A percentile compares a stretch with the other conserved stretches of the same genome.
These are phyloP conservation scores for Meandrina meandrites DNA, from an alignment of 92 coral and sea anemone genomes.

Conservation along the genomic window DNA sequence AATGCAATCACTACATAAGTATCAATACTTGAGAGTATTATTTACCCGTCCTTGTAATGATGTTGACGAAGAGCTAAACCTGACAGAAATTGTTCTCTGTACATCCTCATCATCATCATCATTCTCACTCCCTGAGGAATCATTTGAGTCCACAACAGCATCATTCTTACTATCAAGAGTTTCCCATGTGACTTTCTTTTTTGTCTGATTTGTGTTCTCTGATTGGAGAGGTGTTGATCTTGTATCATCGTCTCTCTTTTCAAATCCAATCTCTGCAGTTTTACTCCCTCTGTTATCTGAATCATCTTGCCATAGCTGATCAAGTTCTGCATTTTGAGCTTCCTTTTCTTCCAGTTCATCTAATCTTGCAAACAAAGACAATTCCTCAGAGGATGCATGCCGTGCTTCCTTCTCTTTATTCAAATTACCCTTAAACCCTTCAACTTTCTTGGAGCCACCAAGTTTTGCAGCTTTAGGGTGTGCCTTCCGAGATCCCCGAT, in stretches of 20 bases:
- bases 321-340: constrained; percentile 69
- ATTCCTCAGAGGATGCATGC: constrained; percentile 51
- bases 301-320: constrained; percentile 35
- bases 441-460: constrained; percentile 70
- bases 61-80: constrained; percentile 16
- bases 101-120: constrained; percentile 13
- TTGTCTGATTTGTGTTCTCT: not conserved
- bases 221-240: not conserved
- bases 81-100: constrained; percentile 35
- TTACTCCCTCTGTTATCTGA: constrained; percentile 3
- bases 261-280: not conserved
- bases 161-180: not conserved
- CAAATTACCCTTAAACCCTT: constrained; percentile 27
- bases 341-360: constrained; percentile 81
- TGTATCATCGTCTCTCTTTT: constrained; percentile 1
- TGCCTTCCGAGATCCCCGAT: constrained; percentile 62
- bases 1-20: not conserved
- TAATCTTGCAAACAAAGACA: constrained; percentile 83
- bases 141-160: not conserved
- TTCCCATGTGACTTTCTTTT: constrained; percentile 36
- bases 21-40: not conserved
- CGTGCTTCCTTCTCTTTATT: not conserved
- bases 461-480: constrained; percentile 63
- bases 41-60: constrained; percentile 8
- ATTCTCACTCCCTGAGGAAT: constrained; percentile 7